These are phyloP conservation scores for Rhorus exstirpatorius DNA, from an alignment of 2,888 invertebrate species.

Conservation along the genomic window DNA sequence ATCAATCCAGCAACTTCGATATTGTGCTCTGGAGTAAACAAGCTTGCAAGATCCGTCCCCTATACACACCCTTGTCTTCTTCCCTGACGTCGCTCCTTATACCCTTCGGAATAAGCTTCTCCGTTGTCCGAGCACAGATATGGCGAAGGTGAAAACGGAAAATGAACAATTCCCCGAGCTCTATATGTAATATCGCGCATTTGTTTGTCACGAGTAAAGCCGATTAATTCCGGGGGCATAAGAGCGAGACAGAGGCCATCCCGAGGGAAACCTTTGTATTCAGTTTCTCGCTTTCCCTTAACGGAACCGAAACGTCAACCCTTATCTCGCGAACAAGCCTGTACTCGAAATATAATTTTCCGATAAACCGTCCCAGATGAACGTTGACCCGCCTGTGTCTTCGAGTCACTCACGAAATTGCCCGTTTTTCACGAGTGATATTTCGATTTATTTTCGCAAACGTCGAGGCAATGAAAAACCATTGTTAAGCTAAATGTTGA, in stretches of 20 bases:
- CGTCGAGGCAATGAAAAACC: too few species aligned
- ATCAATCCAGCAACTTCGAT: constrained; percentile 51
- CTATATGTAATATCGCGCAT: constrained; percentile 30
- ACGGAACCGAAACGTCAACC: constrained; percentile 27
- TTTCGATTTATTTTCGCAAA: too few species aligned
- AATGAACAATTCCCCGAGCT: constrained; percentile 4
- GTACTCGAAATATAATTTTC: constrained; percentile 25
- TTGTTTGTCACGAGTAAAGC: constrained; percentile 64
- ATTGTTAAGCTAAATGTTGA: too few species aligned
- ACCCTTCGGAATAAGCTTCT: background rate
- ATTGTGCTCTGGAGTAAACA: constrained; percentile 56
- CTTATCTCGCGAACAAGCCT: constrained; percentile 19
- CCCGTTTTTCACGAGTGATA: background rate
- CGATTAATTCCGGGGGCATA: constrained; percentile 54
- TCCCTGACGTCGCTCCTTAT: background rate
- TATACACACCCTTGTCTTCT: background rate
- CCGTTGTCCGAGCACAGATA: background rate
- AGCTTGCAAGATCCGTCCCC: constrained; percentile 26
- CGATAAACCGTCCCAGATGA: background rate
- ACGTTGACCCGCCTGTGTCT: background rate
- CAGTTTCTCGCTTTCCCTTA: constrained; percentile 57
- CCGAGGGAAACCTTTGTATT: constrained; percentile 37
- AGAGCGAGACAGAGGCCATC: constrained; percentile 44
- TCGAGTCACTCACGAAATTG: background rate
- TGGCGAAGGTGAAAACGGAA: background rate